Percentiles rank a stretch among this genome's conserved stretches.
Conservation (phyloP, 2,113 vertebrate genomes). For the Bettongia penicillata region DNA sequence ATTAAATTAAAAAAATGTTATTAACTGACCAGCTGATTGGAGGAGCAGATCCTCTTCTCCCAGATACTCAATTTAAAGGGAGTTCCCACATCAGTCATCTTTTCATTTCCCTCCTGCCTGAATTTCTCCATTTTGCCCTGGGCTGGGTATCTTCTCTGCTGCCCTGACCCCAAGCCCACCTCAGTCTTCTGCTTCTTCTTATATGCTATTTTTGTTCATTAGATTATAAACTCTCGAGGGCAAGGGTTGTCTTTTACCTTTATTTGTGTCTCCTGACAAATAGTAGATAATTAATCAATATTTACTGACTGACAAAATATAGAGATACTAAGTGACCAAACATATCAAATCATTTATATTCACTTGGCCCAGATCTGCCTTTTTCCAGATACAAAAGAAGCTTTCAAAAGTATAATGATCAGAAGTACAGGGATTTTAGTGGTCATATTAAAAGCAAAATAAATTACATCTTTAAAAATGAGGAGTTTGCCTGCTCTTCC, state of each 20-base stretch:
- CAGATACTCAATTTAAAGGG: neutral
- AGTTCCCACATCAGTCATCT: neutral
- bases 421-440: neutral
- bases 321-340: neutral
- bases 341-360: neutral
- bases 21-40: neutral
- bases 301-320: neutral
- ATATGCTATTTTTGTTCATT: neutral
- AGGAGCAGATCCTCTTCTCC: neutral
- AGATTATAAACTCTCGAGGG: neutral
- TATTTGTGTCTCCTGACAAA: neutral
- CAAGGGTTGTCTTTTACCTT: neutral
- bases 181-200: neutral
- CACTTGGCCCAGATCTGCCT: neutral
- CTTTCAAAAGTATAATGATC: neutral
- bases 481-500: neutral
- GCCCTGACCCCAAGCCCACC: fast-evolving
- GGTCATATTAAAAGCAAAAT: neutral
- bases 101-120: neutral
- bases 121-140: neutral
- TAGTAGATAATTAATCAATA: neutral
- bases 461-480: neutral
- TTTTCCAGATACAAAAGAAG: neutral
- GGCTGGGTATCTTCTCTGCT: neutral
- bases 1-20: neutral